A percentile compares a stretch with the other conserved stretches of the same genome.
Conservation (phyloP, 2,113 vertebrate genomes). For the Cromileptes altivelis region DNA sequence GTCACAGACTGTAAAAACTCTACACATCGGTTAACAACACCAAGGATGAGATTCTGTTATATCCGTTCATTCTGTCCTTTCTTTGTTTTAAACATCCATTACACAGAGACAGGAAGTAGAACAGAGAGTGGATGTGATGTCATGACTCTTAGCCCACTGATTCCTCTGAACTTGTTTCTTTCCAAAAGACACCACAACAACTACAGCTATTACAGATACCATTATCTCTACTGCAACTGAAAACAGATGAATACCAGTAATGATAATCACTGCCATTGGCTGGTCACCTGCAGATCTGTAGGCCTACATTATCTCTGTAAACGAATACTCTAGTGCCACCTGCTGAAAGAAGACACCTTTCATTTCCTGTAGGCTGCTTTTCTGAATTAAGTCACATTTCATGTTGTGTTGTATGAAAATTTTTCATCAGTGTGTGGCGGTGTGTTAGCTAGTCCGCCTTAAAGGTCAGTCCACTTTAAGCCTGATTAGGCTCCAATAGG, state of each 20-base stretch:
- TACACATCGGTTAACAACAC: not conserved
- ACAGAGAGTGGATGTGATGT: not conserved
- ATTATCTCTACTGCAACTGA: not conserved
- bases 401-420: not conserved
- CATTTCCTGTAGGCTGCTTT: not conserved
- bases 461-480: not conserved
- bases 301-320: not conserved
- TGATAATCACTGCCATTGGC: not conserved
- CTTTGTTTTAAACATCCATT: not conserved
- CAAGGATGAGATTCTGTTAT: not conserved
- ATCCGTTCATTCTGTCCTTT: not conserved
- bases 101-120: not conserved
- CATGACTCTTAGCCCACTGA: not conserved
- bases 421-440: not conserved
- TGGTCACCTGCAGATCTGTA: not conserved
- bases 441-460: not conserved
- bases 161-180: not conserved
- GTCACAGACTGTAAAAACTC: not conserved
- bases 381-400: not conserved
- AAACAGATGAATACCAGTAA: not conserved
- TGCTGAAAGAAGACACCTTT: slow-evolving; percentile 5
- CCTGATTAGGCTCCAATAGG: not conserved
- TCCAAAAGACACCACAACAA: not conserved
- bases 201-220: not conserved
- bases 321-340: slow-evolving; percentile 25